phyloP scores from a whole-genome alignment of 2,113 vertebrate species.

The Coptodon rendalli region DNA sequence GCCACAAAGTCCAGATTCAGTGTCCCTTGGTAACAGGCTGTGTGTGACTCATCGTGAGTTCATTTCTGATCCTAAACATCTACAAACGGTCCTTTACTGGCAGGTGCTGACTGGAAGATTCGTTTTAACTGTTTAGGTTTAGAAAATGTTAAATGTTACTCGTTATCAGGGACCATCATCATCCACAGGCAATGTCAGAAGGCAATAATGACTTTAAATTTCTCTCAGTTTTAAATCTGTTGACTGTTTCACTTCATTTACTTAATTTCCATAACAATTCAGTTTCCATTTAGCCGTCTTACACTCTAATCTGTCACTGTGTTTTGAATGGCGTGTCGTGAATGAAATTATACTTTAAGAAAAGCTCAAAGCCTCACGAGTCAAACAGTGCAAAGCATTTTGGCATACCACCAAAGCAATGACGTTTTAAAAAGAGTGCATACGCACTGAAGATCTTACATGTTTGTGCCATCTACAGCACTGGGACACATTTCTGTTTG shows the following conservation, averaged over 20 bases:
- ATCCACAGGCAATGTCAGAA: not conserved
- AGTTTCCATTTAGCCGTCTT: not conserved
- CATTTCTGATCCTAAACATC: not conserved
- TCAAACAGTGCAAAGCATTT: not conserved
- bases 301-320: not conserved
- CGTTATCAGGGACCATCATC: not conserved
- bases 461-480: not conserved
- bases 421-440: not conserved
- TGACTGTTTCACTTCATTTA: not conserved
- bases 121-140: accelerated
- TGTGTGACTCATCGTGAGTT: not conserved
- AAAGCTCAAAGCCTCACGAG: not conserved
- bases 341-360: not conserved
- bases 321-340: not conserved
- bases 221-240: not conserved
- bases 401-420: not conserved
- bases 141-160: not conserved
- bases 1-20: not conserved
- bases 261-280: not conserved
- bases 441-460: not conserved
- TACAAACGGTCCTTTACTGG: not conserved
- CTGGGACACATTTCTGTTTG: not conserved
- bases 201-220: not conserved
- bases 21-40: not conserved
- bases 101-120: not conserved